These are phyloP conservation scores for Teleopsis dalmanni DNA, from an alignment of 1,140 invertebrate species.

Conservation along the genomic window DNA sequence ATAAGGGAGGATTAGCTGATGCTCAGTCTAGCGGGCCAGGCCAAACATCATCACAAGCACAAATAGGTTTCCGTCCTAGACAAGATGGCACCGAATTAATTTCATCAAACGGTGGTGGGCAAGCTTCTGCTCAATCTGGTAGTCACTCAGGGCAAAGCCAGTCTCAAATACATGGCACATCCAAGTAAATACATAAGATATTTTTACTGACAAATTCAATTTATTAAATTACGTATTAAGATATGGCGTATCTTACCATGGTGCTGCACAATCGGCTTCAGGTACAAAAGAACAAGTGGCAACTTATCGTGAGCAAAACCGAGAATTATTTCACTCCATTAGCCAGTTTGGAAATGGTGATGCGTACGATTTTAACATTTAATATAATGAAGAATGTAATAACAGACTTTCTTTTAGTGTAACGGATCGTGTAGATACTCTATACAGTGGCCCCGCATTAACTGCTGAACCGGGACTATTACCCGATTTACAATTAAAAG, in stretches of 20 bases:
- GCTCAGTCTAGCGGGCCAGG: constrained; percentile 75
- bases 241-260: constrained; percentile 71
- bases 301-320: constrained; percentile 45
- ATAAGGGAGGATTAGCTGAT: constrained; percentile 72
- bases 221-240: constrained; percentile 14
- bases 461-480: constrained; percentile 34
- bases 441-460: constrained; percentile 28
- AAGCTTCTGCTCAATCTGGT: constrained; percentile 67
- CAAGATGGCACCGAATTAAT: constrained; percentile 47
- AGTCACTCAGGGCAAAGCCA: constrained; percentile 66
- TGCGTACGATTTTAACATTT: constrained; percentile 20
- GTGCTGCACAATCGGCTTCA: constrained; percentile 71
- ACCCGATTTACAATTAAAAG: constrained; percentile 30
- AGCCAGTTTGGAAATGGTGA: constrained; percentile 39
- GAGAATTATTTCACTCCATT: constrained; percentile 40
- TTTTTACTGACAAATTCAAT: background rate
- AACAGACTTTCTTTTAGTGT: constrained; percentile 19
- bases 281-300: constrained; percentile 52
- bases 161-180: constrained; percentile 69
- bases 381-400: background rate
- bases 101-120: constrained; percentile 64
- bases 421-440: constrained; percentile 36
- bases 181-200: constrained; percentile 36
- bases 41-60: constrained; percentile 74
- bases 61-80: constrained; percentile 73